These are phyloP conservation scores for Coremacera marginata DNA, from an alignment of 2,888 invertebrate species.

Conservation along the genomic window DNA sequence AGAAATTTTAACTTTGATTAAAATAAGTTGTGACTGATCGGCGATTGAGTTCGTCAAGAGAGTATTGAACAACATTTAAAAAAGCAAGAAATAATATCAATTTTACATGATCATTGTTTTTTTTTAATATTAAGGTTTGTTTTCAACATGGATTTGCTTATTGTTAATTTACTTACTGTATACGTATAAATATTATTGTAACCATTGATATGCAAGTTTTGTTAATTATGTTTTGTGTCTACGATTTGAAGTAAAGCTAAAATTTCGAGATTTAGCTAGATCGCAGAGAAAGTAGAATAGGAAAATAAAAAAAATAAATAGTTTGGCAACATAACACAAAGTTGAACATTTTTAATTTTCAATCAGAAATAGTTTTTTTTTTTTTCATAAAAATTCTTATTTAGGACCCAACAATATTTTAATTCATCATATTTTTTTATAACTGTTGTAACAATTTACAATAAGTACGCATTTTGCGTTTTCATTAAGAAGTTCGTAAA, in stretches of 20 bases:
- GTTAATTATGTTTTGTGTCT: neutral
- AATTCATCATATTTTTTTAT: too few relatives aligned
- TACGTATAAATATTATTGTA: conserved; percentile 52
- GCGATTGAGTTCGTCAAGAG: too few relatives aligned
- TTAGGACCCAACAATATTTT: too few relatives aligned
- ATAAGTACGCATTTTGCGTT: too few relatives aligned
- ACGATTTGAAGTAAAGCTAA: neutral
- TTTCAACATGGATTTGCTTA: neutral
- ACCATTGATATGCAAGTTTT: conserved; percentile 54
- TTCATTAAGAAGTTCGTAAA: neutral
- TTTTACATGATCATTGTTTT: neutral
- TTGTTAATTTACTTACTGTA: conserved; percentile 5
- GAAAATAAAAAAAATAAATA: neutral
- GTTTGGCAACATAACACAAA: too few relatives aligned
- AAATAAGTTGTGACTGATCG: too few relatives aligned
- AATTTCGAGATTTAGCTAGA: neutral
- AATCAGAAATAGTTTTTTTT: too few relatives aligned
- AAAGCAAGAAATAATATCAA: neutral
- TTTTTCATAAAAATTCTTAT: too few relatives aligned
- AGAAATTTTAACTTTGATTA: too few relatives aligned
- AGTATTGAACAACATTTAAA: neutral
- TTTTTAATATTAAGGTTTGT: too few relatives aligned
- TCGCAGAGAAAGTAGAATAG: neutral
- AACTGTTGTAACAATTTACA: too few relatives aligned
- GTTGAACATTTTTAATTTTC: too few relatives aligned